Conservation (phyloP, 1,140 invertebrate genomes). For the Drosophila paulistorum region DNA sequence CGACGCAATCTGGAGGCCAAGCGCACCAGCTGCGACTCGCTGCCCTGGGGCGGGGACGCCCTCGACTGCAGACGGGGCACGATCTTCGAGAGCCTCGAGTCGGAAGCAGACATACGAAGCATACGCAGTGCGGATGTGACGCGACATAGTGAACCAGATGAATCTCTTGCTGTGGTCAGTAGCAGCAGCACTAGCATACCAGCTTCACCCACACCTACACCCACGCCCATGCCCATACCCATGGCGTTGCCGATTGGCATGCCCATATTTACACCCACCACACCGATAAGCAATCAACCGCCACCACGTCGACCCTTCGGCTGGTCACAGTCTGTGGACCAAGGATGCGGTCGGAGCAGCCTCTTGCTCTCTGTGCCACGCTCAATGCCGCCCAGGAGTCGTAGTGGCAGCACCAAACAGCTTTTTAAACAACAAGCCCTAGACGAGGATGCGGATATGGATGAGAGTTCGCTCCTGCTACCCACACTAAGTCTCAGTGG, state of each 20-base stretch:
- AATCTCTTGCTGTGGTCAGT: conserved; percentile 57
- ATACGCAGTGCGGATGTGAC: conserved; percentile 73
- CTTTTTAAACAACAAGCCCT: conserved; percentile 82
- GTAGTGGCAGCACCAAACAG: conserved; percentile 82
- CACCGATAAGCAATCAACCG: conserved; percentile 8
- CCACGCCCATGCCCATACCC: conserved; percentile 26
- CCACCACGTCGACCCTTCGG: conserved; percentile 61
- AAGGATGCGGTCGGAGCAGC: conserved; percentile 65
- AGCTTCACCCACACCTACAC: conserved; percentile 19
- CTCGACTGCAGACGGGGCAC: conserved; percentile 74
- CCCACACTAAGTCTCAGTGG: conserved; percentile 33
- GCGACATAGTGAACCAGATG: conserved; percentile 32
- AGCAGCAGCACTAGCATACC: conserved; percentile 32
- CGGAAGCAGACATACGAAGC: conserved; percentile 73
- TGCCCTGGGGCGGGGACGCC: conserved; percentile 78
- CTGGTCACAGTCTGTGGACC: conserved; percentile 78
- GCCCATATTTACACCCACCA: conserved; percentile 20
- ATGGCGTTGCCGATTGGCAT: conserved; percentile 1
- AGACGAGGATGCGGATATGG: conserved; percentile 80
- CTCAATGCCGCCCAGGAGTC: conserved; percentile 78
- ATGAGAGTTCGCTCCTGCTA: conserved; percentile 76
- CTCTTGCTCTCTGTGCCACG: conserved; percentile 76
- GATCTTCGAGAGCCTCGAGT: conserved; percentile 80
- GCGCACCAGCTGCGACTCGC: conserved; percentile 81
- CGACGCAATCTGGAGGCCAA: conserved; percentile 80